These are phyloP conservation scores for Eriosoma lanigerum DNA, from an alignment of 1,140 invertebrate genomes.

Conservation along the genomic window DNA sequence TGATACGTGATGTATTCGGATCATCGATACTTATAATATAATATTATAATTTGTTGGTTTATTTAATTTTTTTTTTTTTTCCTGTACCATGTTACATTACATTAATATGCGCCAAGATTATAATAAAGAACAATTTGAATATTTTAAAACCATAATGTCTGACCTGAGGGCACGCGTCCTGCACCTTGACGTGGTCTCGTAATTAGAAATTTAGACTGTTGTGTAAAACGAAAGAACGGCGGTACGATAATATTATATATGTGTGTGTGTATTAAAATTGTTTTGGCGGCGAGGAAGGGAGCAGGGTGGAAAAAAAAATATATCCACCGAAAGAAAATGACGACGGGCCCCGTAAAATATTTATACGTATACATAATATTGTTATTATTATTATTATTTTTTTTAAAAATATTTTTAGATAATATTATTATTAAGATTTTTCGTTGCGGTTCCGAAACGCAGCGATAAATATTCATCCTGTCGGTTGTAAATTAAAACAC, in stretches of 20 bases:
- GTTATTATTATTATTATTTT: neutral
- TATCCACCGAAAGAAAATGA: slow-evolving; percentile 24
- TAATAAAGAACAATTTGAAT: slow-evolving; percentile 51
- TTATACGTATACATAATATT: neutral
- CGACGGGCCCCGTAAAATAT: slow-evolving; percentile 17
- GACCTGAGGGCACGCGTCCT: slow-evolving; percentile 29
- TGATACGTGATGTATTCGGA: slow-evolving; percentile 47
- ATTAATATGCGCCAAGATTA: slow-evolving; percentile 15
- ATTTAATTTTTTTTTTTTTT: neutral
- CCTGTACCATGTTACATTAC: neutral
- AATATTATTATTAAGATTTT: slow-evolving; percentile 51
- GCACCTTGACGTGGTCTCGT: slow-evolving; percentile 44
- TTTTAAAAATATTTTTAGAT: too few species aligned
- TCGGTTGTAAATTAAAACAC: slow-evolving; percentile 50
- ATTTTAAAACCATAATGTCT: slow-evolving; percentile 51
- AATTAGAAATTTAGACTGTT: slow-evolving; percentile 49
- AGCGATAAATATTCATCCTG: slow-evolving; percentile 50
- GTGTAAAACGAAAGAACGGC: slow-evolving; percentile 8
- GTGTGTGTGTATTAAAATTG: neutral
- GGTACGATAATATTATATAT: too few species aligned
- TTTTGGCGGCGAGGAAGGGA: neutral
- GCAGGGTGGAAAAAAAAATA: slow-evolving; percentile 4
- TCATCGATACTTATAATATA: slow-evolving; percentile 1
- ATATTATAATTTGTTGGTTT: too few species aligned
- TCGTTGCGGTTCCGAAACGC: slow-evolving; percentile 22